These are phyloP conservation scores for Lophius piscatorius DNA, from an alignment of 2,113 vertebrate genomes.

Conservation along the genomic window DNA sequence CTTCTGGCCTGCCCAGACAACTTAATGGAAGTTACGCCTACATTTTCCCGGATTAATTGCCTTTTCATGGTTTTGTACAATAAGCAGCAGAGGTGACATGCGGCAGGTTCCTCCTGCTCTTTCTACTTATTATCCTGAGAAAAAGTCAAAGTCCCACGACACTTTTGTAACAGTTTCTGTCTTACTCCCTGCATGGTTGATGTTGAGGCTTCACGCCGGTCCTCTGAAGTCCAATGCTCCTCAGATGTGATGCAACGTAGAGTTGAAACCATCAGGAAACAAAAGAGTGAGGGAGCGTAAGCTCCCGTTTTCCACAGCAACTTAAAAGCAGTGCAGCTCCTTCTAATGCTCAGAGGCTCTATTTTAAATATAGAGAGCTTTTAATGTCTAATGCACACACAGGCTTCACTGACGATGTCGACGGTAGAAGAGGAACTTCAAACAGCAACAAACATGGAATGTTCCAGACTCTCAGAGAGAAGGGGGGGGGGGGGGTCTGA, in stretches of 20 bases:
- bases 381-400: constrained; percentile 75
- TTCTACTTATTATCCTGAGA: constrained; percentile 66
- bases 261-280: constrained; percentile 73
- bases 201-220: constrained; percentile 76
- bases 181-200: constrained; percentile 74
- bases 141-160: constrained; percentile 75
- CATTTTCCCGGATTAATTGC: constrained; percentile 22
- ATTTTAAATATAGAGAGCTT: constrained; percentile 73
- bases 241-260: constrained; percentile 72
- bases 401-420: constrained; percentile 64
- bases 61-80: constrained; percentile 25
- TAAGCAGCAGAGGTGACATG: constrained; percentile 45
- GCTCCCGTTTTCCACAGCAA: constrained; percentile 73
- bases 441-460: constrained; percentile 60
- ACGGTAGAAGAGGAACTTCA: constrained; percentile 63
- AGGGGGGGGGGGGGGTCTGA: constrained; percentile 19
- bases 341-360: constrained; percentile 77
- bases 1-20: neutral
- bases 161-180: constrained; percentile 67
- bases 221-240: constrained; percentile 76
- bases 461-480: constrained; percentile 39
- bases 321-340: constrained; percentile 73
- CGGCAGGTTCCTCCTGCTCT: constrained; percentile 54
- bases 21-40: constrained; percentile 17
- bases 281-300: constrained; percentile 71